Evolutionary conservation across 2,797 vertebrate species (phyloP), one percentile per base, ranked within the genome.

Genomic region (Periparus ater): DNA sequence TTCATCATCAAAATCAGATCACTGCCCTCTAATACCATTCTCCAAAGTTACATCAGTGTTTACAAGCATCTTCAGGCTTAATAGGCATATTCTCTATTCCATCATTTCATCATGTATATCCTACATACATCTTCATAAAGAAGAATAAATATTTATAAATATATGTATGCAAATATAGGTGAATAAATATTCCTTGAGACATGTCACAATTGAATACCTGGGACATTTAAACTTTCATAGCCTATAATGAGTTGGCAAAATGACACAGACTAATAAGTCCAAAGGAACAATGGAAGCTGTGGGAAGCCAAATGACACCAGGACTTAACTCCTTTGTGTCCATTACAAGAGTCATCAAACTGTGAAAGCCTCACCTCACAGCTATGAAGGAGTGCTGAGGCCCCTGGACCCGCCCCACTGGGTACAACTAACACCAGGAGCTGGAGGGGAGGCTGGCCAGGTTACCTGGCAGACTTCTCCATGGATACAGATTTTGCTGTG

Each of bases 341-440:
- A 27, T 22, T 42, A 54, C 29, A 67, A 17, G 32, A 89, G 20
- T 27, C 57, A 60, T 21, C 17, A 71, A 34, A 38, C 26, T 66
- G 45, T 68, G 40, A 36, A 76, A 58, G 11, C 13, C 34, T 18
- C 38, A 32, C 29, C 17, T 30, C 30, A 51, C 7, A 84, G 25
- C 5, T 27, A 5, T 6, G 7, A 73, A 73, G 42, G n/a, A 63
- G 21, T 10, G 48, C 34, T 44, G 68, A 63, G 26, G 13, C 17
- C 16, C 17, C 17, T 74, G 61, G 15, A 25, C 2, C 8, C 4
- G 2, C 3, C 16, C 13, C 47, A 17, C 0, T 0, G 34, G 23
- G 11, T 47, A 55, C 19, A 77, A 8, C 10, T 8, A 42, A 21
- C 36, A 27, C 4, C 10, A 70, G 38, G 32, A 40, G 10, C 10